These are phyloP conservation scores for Apodemus agrarius DNA, from an alignment of 2,797 vertebrate genomes.

Conservation along the genomic window DNA sequence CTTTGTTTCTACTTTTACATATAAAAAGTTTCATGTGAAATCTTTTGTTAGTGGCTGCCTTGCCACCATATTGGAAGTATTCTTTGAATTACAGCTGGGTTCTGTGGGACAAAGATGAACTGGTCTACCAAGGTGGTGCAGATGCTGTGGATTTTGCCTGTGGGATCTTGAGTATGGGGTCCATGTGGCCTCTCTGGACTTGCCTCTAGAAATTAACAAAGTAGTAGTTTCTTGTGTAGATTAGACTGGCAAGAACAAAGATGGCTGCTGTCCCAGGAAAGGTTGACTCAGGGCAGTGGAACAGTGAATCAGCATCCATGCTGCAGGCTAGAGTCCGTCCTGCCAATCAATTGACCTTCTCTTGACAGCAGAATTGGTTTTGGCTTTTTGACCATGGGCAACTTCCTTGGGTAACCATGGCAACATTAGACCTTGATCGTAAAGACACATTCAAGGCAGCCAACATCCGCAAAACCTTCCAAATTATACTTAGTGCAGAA, in stretches of 20 bases:
- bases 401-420: slow-evolving; percentile 28
- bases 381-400: slow-evolving; percentile 32
- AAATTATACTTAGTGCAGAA: neutral
- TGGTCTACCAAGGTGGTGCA: neutral
- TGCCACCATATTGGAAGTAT: neutral
- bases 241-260: neutral
- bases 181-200: neutral
- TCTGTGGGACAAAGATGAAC: neutral
- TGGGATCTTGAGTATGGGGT: neutral
- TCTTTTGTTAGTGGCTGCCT: neutral
- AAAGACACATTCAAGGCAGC: neutral
- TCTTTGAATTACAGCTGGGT: neutral
- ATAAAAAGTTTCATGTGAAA: neutral
- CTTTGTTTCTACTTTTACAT: neutral
- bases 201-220: neutral
- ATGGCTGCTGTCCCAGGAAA: neutral
- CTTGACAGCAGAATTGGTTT: slow-evolving; percentile 23
- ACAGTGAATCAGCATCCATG: neutral
- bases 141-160: neutral
- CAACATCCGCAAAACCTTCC: neutral
- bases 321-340: neutral
- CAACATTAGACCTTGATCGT: neutral
- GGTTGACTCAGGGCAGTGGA: neutral
- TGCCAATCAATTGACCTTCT: slow-evolving; percentile 53
- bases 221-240: neutral